A percentile compares a stretch with the other conserved stretches of the same genome.
phyloP scores from a whole-genome alignment of 1,140 invertebrate species.

The Hetaerina americana region DNA sequence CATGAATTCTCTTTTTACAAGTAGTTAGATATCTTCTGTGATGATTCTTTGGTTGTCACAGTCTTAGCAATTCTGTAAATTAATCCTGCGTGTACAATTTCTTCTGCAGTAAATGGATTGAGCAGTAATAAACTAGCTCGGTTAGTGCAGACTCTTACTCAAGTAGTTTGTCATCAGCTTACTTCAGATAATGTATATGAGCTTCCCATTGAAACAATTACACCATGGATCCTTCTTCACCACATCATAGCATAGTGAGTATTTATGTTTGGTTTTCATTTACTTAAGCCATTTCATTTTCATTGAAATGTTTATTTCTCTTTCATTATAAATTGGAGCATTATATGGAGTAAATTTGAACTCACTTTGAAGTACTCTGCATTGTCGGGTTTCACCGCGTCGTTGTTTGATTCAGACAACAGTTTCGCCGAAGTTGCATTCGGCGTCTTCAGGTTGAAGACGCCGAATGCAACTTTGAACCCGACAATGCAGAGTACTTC shows the following conservation, averaged over 20 bases:
- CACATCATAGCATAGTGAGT: slow-evolving; percentile 43
- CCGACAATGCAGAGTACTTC: no score
- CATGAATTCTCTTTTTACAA: no score
- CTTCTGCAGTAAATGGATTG: slow-evolving; percentile 23
- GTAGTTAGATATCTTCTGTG: no score
- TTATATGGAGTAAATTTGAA: neutral
- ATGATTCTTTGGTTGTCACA: no score
- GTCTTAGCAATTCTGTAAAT: no score
- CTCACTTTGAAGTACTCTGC: no score
- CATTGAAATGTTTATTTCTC: neutral
- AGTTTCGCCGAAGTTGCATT: no score
- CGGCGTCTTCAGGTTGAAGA: no score
- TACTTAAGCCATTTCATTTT: neutral
- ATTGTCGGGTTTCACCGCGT: no score
- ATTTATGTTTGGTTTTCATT: neutral
- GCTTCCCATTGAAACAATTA: slow-evolving; percentile 45
- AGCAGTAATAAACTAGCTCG: slow-evolving; percentile 39
- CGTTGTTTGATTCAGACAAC: no score
- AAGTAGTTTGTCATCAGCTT: slow-evolving; percentile 57
- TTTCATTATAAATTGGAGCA: slow-evolving; percentile 7
- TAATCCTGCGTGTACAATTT: no score
- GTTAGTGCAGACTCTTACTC: slow-evolving; percentile 59
- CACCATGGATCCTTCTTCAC: slow-evolving; percentile 76
- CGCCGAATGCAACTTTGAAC: no score
- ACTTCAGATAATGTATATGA: slow-evolving; percentile 17